A percentile compares a stretch with the other conserved stretches of the same genome.
phyloP scores from a whole-genome alignment of 1,140 invertebrate genomes.

The Venturia canescens region DNA sequence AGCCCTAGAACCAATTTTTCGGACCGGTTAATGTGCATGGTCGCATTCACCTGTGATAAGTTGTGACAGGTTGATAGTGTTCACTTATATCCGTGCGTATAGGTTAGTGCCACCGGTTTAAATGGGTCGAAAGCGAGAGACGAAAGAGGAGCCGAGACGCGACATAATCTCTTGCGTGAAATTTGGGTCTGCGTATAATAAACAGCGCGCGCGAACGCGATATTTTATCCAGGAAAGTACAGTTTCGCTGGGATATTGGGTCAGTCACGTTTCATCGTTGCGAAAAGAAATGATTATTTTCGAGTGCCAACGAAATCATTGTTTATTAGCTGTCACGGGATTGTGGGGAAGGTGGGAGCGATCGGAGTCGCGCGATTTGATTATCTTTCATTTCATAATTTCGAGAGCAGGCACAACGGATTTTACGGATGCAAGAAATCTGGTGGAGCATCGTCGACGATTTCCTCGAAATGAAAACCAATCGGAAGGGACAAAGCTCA shows the following conservation, averaged over 20 bases:
- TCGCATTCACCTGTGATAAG: constrained; percentile 37
- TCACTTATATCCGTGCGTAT: not conserved
- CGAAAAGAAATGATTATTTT: not conserved
- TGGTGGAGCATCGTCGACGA: too few species aligned
- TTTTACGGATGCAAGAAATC: too few species aligned
- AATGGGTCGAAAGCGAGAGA: constrained; percentile 26
- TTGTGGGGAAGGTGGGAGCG: too few species aligned
- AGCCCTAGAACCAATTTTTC: constrained; percentile 34
- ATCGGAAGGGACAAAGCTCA: too few species aligned
- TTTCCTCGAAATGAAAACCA: too few species aligned
- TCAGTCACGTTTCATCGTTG: not conserved
- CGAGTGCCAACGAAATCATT: too few species aligned
- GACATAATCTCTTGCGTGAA: not conserved
- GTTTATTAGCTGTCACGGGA: too few species aligned
- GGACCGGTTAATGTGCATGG: constrained; percentile 38
- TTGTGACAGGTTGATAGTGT: constrained; percentile 35
- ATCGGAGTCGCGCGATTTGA: too few species aligned
- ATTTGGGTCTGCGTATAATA: constrained; percentile 4
- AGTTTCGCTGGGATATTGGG: not conserved
- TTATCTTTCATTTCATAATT: too few species aligned
- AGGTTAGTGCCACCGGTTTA: not conserved
- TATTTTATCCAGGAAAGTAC: not conserved
- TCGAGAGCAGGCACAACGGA: too few species aligned
- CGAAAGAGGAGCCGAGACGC: constrained; percentile 2
- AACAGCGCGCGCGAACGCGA: too few species aligned